Evolutionary conservation across 2,888 invertebrate genomes (phyloP), one percentile per base, ranked within the genome.

Genomic region (Spodoptera littoralis): DNA sequence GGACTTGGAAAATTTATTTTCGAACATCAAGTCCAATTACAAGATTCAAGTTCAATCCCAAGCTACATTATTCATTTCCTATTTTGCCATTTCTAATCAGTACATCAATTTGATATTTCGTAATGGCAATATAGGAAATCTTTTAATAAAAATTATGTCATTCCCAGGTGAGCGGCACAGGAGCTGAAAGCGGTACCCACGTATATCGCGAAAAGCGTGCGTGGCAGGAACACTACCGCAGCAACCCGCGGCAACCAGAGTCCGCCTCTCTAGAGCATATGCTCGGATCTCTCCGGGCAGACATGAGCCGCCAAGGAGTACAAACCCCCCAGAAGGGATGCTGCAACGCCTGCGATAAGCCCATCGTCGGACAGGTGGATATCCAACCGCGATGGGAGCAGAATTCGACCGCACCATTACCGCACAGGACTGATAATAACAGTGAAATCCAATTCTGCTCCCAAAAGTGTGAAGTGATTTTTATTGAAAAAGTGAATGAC

Each of bases 281-380:
- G 98, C 97, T 99, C 92, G 98, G 98, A 81, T 98, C 97, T 80
- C 96, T 98, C 82, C 98, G 99, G 90, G 98, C 98, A 90, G 99
- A 99, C 96, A 99, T 99, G 99, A 98, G 97, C 95, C 97, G 98
- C 90, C 99, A 99, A 96, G 99, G 99, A 93, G 98, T 99, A 75
- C 99, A 97, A 92, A 99, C 99, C 73, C 98, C 99, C 84, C 99
- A 99, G 91, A 99, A 99, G 95, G 99, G 99, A 86, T 99, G 99
- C 95, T 99, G 99, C 97, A 98, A 96, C 90, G 99, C 99, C 80
- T 99, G 99, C 96, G 98, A 98, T 92, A 99, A 99, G 88, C 99
- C 99, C 76, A 99, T 99, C 92, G 99, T 99, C 69, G 99, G 99
- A 82, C 99, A 99, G 97, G 97, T 96, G 87, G 76, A 80, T 78